Conservation (phyloP, 2,888 invertebrate genomes). For the Cheilosia vulpina region DNA sequence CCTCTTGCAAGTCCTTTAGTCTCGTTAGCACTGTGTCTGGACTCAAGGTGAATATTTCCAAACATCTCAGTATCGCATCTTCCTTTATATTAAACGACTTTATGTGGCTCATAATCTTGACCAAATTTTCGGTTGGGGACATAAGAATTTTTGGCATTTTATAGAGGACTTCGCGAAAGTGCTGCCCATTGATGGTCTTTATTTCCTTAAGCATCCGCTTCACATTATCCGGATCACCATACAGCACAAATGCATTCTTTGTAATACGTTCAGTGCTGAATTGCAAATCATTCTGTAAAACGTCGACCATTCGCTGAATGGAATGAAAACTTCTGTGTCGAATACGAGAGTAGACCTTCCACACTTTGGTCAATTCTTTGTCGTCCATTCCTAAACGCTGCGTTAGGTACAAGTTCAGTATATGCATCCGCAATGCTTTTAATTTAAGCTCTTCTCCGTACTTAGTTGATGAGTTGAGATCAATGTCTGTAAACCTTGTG, state of each 20-base stretch:
- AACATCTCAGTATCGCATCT: conserved; percentile 84
- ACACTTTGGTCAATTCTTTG: conserved; percentile 81
- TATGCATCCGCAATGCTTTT: conserved; percentile 79
- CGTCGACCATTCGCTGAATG: conserved; percentile 85
- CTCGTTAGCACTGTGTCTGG: conserved; percentile 86
- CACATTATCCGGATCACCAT: conserved; percentile 86
- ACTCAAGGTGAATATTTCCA: conserved; percentile 86
- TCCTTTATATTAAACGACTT: conserved; percentile 86
- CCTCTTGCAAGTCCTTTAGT: conserved; percentile 85
- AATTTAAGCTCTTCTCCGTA: conserved; percentile 77
- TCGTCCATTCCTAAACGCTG: conserved; percentile 82
- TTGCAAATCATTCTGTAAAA: conserved; percentile 85
- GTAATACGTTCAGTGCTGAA: conserved; percentile 85
- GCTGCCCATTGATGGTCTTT: conserved; percentile 84
- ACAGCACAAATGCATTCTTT: conserved; percentile 86
- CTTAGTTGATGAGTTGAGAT: conserved; percentile 64
- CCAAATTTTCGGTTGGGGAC: conserved; percentile 85
- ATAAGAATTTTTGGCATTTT: conserved; percentile 87
- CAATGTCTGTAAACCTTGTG: conserved; percentile 77
- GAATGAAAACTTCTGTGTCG: conserved; percentile 84
- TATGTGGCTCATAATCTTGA: conserved; percentile 85
- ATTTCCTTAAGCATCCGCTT: conserved; percentile 85
- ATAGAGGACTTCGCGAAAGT: conserved; percentile 85
- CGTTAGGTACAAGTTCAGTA: conserved; percentile 82
- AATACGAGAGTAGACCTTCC: conserved; percentile 81